Percentiles rank a stretch among this genome's conserved stretches.
Evolutionary conservation across 2,797 vertebrate species (phyloP).

Genomic region (Cynodonichthys magdalenae): DNA sequence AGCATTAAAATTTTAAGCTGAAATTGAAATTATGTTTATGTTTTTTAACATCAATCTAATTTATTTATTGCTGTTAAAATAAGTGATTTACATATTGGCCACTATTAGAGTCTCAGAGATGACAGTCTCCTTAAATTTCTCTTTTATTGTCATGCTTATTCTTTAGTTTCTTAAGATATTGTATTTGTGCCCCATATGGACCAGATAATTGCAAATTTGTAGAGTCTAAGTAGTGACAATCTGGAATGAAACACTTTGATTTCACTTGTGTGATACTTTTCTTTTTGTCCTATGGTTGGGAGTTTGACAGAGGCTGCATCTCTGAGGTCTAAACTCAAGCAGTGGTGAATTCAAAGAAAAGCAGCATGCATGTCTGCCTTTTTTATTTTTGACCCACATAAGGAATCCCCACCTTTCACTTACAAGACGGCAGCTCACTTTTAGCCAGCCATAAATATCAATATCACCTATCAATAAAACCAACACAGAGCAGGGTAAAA

Average conservation of each 20-base stretch:
- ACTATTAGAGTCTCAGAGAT: no score
- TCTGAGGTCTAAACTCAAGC: constrained; percentile 55
- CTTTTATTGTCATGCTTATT: not conserved
- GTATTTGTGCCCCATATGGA: no score
- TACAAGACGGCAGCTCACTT: constrained; percentile 62
- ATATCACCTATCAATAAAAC: constrained; percentile 80
- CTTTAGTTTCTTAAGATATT: not conserved
- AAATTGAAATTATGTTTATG: not conserved
- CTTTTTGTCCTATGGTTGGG: constrained; percentile 40
- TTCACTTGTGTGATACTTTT: constrained; percentile 46
- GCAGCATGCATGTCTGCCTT: constrained; percentile 63
- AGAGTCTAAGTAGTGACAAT: constrained; percentile 1
- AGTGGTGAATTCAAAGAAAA: constrained; percentile 72
- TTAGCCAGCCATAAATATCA: constrained; percentile 76
- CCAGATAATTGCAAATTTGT: constrained; percentile 1
- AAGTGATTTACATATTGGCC: not conserved
- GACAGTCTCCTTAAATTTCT: no score
- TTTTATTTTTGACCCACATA: constrained; percentile 74
- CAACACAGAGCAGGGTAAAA: constrained; percentile 57
- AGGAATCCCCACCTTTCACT: constrained; percentile 64
- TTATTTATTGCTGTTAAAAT: not conserved
- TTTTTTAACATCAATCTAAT: not conserved
- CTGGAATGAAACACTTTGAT: constrained; percentile 54
- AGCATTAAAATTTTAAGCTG: constrained; percentile 25
- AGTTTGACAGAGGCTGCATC: constrained; percentile 56